Evolutionary conservation across 2,797 vertebrate species (phyloP), one percentile per base, ranked within the genome.

Genomic region (Cephalopachus bancanus): DNA sequence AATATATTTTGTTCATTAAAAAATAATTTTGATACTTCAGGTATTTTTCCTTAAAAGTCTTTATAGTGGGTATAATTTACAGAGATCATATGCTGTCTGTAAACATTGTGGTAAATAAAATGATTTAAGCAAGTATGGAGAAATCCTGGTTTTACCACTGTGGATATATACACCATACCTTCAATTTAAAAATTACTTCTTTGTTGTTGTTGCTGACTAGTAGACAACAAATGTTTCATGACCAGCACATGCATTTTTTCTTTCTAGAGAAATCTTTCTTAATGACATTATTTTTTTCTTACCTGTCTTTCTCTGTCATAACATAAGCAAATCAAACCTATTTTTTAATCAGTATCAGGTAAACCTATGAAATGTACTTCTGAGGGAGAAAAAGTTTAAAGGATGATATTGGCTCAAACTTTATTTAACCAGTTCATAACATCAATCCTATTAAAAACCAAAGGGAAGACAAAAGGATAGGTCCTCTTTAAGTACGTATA

Each of bases 381-480:
- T 60, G 19, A 84, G 28, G 30, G 64, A 55, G 26, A 64, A 55
- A 15, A 9, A 12, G 64, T 64, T 20, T 69, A 26, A 86, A 85
- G 65, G 60, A 80, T 57, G 3, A 1, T 15, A 69, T 72, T 89
- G 83, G 26, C 59, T 72, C 65, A 53, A 85, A 83, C 12, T 11
- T 76, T 75, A 84, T 81, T 87, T 75, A 94, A 79, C 9, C 19
- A 64, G 6, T 80, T 60, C 69, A 84, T 57, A 62, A 20, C n/a
- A 86, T 87, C 67, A 59, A 3, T 84, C 55, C n/a, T 80, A 20
- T 95, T 94, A 62, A 93, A 83, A 90, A 93, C 59, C n/a, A 65
- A 83, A 88, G 37, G 22, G 59, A 89, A 95, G n/a, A 75, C 78
- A 49, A 65, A 93, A 87, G 60, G 26, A 92, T 62, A 60, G 85